Evolutionary conservation across 2,888 invertebrate genomes (phyloP).

Genomic region (Melipona beecheii): DNA sequence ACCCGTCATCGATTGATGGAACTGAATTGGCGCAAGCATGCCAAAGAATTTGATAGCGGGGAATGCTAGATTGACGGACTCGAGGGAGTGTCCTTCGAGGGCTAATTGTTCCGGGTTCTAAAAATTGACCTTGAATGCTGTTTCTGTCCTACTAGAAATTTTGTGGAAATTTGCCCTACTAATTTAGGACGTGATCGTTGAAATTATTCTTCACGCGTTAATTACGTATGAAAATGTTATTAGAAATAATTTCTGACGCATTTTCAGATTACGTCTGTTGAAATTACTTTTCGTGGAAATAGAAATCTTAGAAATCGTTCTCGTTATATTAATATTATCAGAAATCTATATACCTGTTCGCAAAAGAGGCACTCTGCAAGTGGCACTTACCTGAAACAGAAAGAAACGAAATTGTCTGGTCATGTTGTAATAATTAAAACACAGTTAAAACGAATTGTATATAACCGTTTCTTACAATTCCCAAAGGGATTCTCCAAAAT

Average conservation of each 20-base stretch:
- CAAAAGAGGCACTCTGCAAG: background rate
- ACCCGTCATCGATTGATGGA: constrained; percentile 25
- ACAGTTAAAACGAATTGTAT: background rate
- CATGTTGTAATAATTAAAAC: background rate
- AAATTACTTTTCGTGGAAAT: too few species aligned
- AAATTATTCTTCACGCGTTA: background rate
- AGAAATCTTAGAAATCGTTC: too few species aligned
- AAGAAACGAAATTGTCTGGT: background rate
- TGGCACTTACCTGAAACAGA: constrained; percentile 37
- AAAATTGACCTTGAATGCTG: background rate
- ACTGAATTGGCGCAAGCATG: background rate
- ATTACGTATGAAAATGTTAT: background rate
- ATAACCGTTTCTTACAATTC: background rate
- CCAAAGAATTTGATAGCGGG: background rate
- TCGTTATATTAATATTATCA: too few species aligned
- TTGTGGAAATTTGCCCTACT: background rate
- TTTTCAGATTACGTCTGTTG: background rate
- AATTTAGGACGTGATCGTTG: background rate
- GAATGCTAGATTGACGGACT: too few species aligned
- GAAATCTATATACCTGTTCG: background rate
- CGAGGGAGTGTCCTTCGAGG: background rate
- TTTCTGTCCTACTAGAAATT: background rate
- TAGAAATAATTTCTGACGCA: background rate
- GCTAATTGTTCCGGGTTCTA: background rate
- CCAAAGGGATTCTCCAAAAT: constrained; percentile 1